Evolutionary conservation across 2,797 vertebrate species (phyloP).

Genomic region (Odontamblyopus lacepedii): DNA sequence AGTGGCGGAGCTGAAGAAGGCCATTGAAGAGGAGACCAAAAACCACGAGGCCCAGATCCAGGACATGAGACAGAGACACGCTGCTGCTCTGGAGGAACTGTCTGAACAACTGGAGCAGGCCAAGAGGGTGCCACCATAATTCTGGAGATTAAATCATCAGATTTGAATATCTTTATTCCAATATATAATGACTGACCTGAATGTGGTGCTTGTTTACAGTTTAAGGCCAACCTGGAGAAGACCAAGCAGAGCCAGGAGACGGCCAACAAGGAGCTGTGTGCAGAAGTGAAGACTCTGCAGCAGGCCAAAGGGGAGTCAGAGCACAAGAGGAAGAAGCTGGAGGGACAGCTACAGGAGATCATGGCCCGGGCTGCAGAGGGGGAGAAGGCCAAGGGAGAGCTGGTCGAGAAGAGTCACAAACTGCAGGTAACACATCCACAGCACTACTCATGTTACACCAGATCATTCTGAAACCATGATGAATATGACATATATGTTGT

Average conservation of each 20-base stretch:
- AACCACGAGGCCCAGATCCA: conserved; percentile 96
- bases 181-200: too few species aligned
- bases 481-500: conserved; percentile 1
- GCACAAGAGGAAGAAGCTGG: conserved; percentile 96
- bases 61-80: conserved; percentile 93
- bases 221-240: conserved; percentile 96
- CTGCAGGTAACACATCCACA: conserved; percentile 79
- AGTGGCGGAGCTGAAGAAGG: conserved; percentile 95
- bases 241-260: conserved; percentile 95
- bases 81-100: conserved; percentile 87
- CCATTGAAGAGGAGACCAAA: conserved; percentile 94
- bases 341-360: conserved; percentile 91
- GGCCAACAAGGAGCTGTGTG: conserved; percentile 92
- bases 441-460: not conserved
- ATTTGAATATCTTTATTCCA: too few species aligned
- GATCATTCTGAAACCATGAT: not conserved
- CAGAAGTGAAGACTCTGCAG: conserved; percentile 92
- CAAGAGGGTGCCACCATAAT: conserved; percentile 82
- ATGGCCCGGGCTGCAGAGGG: conserved; percentile 87
- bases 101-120: conserved; percentile 97
- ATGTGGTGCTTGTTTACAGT: conserved; percentile 66
- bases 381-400: conserved; percentile 85
- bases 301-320: conserved; percentile 92
- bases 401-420: conserved; percentile 88
- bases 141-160: too few species aligned